Conservation (phyloP, 1,140 invertebrate species). For the Globodera rostochiensis region DNA sequence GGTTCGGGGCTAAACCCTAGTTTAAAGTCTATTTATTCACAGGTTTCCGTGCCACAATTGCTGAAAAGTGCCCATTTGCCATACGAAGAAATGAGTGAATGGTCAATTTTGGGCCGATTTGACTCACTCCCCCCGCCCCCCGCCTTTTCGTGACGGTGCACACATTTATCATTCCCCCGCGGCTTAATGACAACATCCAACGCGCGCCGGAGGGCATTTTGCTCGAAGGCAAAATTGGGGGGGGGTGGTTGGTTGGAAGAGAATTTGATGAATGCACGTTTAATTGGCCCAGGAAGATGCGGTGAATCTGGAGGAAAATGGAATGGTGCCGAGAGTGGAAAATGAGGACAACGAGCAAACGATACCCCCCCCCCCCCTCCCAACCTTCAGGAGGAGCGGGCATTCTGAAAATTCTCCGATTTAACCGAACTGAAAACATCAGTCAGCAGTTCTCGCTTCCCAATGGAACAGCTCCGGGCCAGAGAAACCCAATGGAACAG, state of each 20-base stretch:
- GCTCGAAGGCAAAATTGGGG: background rate
- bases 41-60: background rate
- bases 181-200: background rate
- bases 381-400: background rate
- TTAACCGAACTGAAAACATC: too few species aligned
- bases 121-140: background rate
- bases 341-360: background rate
- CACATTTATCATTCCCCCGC: background rate
- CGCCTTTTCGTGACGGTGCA: background rate
- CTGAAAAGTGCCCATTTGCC: background rate
- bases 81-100: background rate
- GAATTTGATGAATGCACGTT: conserved; percentile 33
- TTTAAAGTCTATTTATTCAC: too few species aligned
- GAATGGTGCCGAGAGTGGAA: background rate
- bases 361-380: background rate
- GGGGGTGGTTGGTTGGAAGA: background rate
- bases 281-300: conserved; percentile 14
- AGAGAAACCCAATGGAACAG: too few species aligned
- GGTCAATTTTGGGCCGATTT: background rate
- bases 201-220: background rate
- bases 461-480: too few species aligned
- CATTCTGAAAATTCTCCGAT: too few species aligned
- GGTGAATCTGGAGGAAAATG: background rate
- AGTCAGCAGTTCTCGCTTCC: too few species aligned
- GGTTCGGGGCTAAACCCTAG: too few species aligned